A percentile compares a stretch with the other conserved stretches of the same genome.
Conservation (phyloP, 2,797 vertebrate genomes). For the Syngnathus rostellatus region DNA sequence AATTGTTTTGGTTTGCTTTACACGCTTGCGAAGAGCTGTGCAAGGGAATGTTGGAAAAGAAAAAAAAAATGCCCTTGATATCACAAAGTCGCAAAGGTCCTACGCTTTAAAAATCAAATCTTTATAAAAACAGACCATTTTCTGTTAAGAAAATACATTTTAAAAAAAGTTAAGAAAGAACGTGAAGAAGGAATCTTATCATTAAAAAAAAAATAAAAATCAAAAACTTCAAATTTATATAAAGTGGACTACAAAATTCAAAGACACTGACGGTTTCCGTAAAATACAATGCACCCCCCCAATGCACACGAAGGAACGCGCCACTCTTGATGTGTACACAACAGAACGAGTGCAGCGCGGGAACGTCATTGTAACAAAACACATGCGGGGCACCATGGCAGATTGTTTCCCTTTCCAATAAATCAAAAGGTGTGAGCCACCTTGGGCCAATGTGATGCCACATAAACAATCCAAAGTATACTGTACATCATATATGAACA, state of each 20-base stretch:
- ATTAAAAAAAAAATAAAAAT: slow-evolving; percentile 39
- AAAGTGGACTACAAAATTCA: slow-evolving; percentile 67
- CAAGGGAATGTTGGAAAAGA: slow-evolving; percentile 24
- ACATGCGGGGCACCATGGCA: slow-evolving; percentile 50
- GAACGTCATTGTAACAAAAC: slow-evolving; percentile 48
- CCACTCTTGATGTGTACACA: slow-evolving; percentile 22
- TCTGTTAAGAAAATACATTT: slow-evolving; percentile 68
- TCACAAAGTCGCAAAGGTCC: slow-evolving; percentile 50
- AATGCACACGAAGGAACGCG: slow-evolving; percentile 27
- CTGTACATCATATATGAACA: slow-evolving; percentile 51
- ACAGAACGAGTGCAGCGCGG: slow-evolving; percentile 36
- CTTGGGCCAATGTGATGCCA: slow-evolving; percentile 42
- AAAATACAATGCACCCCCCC: slow-evolving; percentile 49
- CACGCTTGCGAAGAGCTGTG: slow-evolving; percentile 45
- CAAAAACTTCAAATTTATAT: slow-evolving; percentile 60
- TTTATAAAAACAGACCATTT: slow-evolving; percentile 60
- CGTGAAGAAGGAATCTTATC: slow-evolving; percentile 56
- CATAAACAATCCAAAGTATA: slow-evolving; percentile 58
- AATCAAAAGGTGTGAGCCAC: slow-evolving; percentile 44
- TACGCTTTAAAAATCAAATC: slow-evolving; percentile 43
- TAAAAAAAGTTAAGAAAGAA: slow-evolving; percentile 61
- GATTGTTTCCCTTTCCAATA: slow-evolving; percentile 63
- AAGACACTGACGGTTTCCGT: slow-evolving; percentile 72
- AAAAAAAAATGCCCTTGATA: slow-evolving; percentile 49
- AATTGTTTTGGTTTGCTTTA: slow-evolving; percentile 44